Evolutionary conservation across 2,888 invertebrate species (phyloP), one percentile per base, ranked within the genome.

Genomic region (Nematopogon swammerdamellus): DNA sequence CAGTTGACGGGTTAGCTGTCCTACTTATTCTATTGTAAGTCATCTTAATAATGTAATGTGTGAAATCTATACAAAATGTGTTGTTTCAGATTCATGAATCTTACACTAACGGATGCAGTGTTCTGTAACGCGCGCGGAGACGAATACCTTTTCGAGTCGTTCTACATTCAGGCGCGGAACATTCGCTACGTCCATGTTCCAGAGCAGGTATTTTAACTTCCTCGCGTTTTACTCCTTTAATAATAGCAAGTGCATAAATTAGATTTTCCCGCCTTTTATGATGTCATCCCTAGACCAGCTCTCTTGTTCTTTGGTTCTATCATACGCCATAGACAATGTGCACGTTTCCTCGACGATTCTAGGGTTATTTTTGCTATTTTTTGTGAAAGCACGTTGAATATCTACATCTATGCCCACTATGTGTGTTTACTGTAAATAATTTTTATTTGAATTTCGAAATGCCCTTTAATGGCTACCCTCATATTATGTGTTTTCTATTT

Each of bases 121-220:
- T 87, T 82, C 62, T 83, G 82, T 59, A 85, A 88, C 66, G 72
- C 83, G 2, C 75, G 79, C 67, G 86, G 85, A 49, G 75, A 79
- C 60, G 80, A 81, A 62, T 84, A 74, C 59, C 60, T 63, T n/a
- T 87, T 85, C 66, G 82, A 85, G 42, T 71, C 79, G 57, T 79
- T 88, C 55, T 88, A 84, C 65, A 62, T 89, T 18, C 83, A 82
- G 50, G 77, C 80, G 18, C 79, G 88, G 55, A 86, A 85, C 59
- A 84, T 89, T 51, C 80, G 88, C 62, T 85, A 84, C 63, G 81
- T 89, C 8, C 88, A 88, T 60, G 76, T 89, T 54, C 88, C 88
- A 29, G 75, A 82, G 80, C 77, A 60, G 72, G 77, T 70, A n/a
- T n/a, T n/a, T n/a, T n/a, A n/a, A n/a, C n/a, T n/a, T 52, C 44